phyloP scores from a whole-genome alignment of 1,140 invertebrate species.

The Mya arenaria region DNA sequence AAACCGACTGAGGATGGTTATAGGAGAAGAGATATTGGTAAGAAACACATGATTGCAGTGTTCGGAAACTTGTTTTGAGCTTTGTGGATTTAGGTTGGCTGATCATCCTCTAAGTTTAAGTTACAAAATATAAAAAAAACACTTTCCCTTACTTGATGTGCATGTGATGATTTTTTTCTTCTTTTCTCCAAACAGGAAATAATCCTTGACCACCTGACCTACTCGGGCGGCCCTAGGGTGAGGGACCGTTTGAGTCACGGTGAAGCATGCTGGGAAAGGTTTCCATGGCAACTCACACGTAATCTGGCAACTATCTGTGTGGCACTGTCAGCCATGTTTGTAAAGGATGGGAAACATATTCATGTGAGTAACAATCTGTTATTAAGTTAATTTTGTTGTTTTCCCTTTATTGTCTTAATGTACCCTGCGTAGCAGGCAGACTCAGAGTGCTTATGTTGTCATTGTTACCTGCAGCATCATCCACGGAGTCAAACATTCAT shows the following conservation, averaged over 20 bases:
- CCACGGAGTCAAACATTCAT: too few species aligned
- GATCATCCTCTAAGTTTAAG: not conserved
- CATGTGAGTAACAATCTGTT: too few species aligned
- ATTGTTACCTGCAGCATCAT: too few species aligned
- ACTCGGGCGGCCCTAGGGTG: conserved; percentile 75
- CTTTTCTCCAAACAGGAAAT: too few species aligned
- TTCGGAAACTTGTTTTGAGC: too few species aligned
- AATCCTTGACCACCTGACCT: conserved; percentile 75
- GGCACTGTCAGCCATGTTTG: conserved; percentile 6
- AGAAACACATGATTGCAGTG: conserved; percentile 17
- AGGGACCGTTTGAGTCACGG: conserved; percentile 79
- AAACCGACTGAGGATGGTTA: conserved; percentile 56
- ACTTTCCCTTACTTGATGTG: not conserved
- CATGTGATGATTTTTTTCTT: too few species aligned
- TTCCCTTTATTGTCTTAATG: too few species aligned
- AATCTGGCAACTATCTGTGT: conserved; percentile 40
- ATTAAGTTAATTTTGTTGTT: too few species aligned
- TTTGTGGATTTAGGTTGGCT: too few species aligned
- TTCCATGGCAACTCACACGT: conserved; percentile 53
- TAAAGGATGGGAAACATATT: too few species aligned
- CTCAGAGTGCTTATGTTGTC: too few species aligned
- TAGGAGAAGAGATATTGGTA: conserved; percentile 64
- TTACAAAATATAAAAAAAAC: not conserved
- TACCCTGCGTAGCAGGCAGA: too few species aligned
- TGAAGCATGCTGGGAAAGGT: conserved; percentile 56